These are phyloP conservation scores for Cosmia trapezina DNA, from an alignment of 2,888 invertebrate species.

Conservation along the genomic window DNA sequence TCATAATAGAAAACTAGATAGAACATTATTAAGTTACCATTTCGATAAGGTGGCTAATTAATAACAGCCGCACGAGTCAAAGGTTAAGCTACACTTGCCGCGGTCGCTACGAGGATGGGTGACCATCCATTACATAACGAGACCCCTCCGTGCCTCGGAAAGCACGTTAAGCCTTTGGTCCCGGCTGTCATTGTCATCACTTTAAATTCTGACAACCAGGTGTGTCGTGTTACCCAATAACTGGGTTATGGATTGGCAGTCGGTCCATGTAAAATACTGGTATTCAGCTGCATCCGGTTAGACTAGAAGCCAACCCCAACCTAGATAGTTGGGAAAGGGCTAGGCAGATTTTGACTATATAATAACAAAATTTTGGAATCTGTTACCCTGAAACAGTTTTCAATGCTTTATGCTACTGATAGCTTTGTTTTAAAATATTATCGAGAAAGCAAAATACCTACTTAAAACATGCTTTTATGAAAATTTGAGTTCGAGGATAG, in stretches of 20 bases:
- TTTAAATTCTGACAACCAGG: neutral
- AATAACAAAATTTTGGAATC: neutral
- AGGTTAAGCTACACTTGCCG: neutral
- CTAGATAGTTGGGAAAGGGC: neutral
- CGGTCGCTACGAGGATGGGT: neutral
- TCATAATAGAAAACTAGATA: slow-evolving; percentile 14
- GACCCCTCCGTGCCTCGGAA: neutral
- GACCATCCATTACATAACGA: neutral
- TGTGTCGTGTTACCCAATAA: neutral
- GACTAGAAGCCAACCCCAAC: neutral
- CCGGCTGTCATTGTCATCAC: neutral
- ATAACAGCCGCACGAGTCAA: neutral
- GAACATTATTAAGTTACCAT: neutral
- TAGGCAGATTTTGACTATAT: neutral
- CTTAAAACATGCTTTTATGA: no score
- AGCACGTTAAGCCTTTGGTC: neutral
- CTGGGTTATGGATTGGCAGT: neutral
- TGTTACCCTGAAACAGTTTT: neutral
- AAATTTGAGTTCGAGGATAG: no score
- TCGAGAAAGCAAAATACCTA: neutral
- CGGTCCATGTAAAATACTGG: neutral
- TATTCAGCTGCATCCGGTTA: neutral
- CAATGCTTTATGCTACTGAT: neutral
- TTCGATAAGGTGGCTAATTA: neutral
- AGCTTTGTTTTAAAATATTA: neutral